phyloP scores from a whole-genome alignment of 2,888 invertebrate genomes.

The Plutella xylostella region DNA sequence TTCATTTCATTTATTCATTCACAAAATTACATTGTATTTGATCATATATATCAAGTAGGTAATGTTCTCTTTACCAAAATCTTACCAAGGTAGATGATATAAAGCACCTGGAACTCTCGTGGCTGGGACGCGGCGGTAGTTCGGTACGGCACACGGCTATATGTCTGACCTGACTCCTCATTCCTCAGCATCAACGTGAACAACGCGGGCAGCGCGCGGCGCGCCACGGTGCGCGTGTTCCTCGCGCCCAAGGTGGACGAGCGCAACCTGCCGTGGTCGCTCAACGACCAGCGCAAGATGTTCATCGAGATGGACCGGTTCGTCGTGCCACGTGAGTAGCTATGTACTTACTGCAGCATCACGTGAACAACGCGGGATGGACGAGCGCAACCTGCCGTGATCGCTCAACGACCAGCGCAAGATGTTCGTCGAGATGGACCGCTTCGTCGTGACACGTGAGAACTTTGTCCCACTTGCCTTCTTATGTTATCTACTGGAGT shows the following conservation, averaged over 20 bases:
- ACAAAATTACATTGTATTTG: no score
- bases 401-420: slow-evolving; percentile 72
- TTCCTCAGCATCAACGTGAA: slow-evolving; percentile 53
- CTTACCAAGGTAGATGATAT: no score
- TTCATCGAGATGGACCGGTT: slow-evolving; percentile 83
- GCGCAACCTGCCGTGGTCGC: slow-evolving; percentile 72
- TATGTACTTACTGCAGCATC: no score
- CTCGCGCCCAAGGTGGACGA: slow-evolving; percentile 78
- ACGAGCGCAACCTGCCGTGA: slow-evolving; percentile 76
- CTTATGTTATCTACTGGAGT: no score
- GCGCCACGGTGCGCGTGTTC: slow-evolving; percentile 78
- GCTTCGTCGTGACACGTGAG: slow-evolving; percentile 76
- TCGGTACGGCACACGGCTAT: neutral
- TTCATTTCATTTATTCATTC: no score
- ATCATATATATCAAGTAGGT: no score
- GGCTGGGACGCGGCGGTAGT: neutral
- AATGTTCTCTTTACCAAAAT: no score
- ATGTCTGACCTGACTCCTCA: neutral
- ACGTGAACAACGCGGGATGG: no score
- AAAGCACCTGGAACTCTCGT: no score
- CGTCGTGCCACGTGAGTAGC: slow-evolving; percentile 70
- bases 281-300: slow-evolving; percentile 74
- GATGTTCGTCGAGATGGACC: slow-evolving; percentile 80
- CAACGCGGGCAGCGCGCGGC: slow-evolving; percentile 54
- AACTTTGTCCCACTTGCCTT: no score